These are phyloP conservation scores for Baronia brevicornis DNA, from an alignment of 2,888 invertebrate genomes.

Conservation along the genomic window DNA sequence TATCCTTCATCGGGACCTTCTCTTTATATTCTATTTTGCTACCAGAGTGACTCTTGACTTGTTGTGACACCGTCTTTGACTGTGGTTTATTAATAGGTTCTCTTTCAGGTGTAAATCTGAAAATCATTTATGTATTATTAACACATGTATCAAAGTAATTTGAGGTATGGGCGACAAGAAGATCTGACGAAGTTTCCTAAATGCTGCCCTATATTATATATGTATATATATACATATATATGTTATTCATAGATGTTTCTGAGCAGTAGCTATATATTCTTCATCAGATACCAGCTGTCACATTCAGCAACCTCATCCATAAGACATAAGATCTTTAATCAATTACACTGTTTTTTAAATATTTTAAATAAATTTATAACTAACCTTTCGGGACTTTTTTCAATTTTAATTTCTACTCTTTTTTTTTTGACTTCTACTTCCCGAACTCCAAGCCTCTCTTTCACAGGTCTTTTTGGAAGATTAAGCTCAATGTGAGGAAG, in stretches of 20 bases:
- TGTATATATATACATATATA: too few relatives aligned
- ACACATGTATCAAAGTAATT: too few relatives aligned
- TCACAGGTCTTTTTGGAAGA: slow-evolving; percentile 63
- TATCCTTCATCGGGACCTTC: slow-evolving; percentile 31
- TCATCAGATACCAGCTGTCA: slow-evolving; percentile 9
- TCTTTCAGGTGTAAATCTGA: slow-evolving; percentile 60
- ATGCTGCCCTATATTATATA: too few relatives aligned
- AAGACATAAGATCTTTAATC: too few relatives aligned
- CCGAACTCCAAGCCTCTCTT: slow-evolving; percentile 56
- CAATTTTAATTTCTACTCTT: slow-evolving; percentile 24
- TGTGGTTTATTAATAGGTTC: slow-evolving; percentile 37
- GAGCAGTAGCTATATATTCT: slow-evolving; percentile 14
- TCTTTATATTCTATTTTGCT: slow-evolving; percentile 20
- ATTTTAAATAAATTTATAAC: slow-evolving; percentile 44
- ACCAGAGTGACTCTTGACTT: slow-evolving; percentile 30
- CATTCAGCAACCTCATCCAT: neutral
- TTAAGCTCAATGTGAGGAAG: slow-evolving; percentile 66
- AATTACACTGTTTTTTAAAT: slow-evolving; percentile 34
- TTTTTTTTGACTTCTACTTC: slow-evolving; percentile 37
- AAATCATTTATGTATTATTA: slow-evolving; percentile 21
- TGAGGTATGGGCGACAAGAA: too few relatives aligned
- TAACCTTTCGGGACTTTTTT: slow-evolving; percentile 65
- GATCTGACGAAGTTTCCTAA: too few relatives aligned
- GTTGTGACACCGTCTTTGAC: slow-evolving; percentile 41
- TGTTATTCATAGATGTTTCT: too few relatives aligned